Evolutionary conservation across 1,140 invertebrate genomes (phyloP), one percentile per base, ranked within the genome.

Genomic region (Calephelis virginiensis): DNA sequence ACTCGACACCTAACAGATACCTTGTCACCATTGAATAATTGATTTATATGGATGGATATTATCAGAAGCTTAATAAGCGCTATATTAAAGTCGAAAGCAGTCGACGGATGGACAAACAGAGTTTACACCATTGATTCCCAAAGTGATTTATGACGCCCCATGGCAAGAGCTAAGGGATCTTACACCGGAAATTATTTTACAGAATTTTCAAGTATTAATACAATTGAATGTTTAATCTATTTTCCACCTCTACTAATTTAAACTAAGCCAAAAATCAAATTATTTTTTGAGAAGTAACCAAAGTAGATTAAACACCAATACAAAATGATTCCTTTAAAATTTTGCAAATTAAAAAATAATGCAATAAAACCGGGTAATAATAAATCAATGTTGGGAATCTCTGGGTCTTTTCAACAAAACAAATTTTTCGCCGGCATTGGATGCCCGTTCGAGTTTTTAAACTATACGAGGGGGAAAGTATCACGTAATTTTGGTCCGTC

Each of bases 1-100:
- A 84, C 77, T 82, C 78, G 83, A 75, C 77, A 87, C 81, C 80
- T 90, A 87, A 80, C 81, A 81, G 82, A 85, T 87, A 90, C 88
- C 88, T 89, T 89, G 86, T 91, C 86, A 85, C 86, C 86, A 89
- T 89, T 88, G 81, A 88, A 85, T 91, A 91, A 91, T 91, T 91
- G 86, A 91, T 86, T 90, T 86, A 83, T 83, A 89, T 91, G 86
- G 89, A 91, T 91, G 89, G 89, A 91, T 87, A 88, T 81, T 80
- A 84, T 89, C 79, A 81, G 80, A 89, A 91, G 86, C 89, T 89
- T 90, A 88, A 84, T 69, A 89, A 89, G 86, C 83, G 82, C 77
- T 85, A 85, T 82, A 78, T 75, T 76, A 75, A 66, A 77, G 74
- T 81, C 76, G 79, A 80, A 65, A 83, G 76, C 81, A 74, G 77